These are phyloP conservation scores for Trichomycterus rosablanca DNA, from an alignment of 2,113 vertebrate species.

Conservation along the genomic window DNA sequence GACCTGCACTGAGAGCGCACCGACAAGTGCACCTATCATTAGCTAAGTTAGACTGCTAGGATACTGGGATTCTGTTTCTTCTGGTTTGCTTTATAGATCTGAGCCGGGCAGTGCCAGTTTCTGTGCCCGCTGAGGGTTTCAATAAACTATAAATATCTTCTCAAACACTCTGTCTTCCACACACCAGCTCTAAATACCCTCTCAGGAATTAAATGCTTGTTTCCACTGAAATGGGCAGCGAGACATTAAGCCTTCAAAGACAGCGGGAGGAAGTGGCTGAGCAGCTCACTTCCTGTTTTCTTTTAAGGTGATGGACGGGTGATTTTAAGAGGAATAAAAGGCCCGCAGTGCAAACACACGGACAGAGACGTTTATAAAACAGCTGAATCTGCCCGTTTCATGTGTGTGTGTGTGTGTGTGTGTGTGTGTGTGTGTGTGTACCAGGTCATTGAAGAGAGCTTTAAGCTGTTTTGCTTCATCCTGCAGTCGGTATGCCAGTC, in stretches of 20 bases:
- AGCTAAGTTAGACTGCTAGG: too few species aligned
- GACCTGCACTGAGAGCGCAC: too few species aligned
- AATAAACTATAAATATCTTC: too few species aligned
- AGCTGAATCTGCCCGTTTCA: too few species aligned
- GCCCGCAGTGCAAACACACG: background rate
- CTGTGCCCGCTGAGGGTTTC: too few species aligned
- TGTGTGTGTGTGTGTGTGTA: conserved; percentile 41
- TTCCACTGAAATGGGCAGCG: conserved; percentile 3
- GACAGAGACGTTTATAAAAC: too few species aligned
- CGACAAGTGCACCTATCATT: too few species aligned
- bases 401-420: background rate
- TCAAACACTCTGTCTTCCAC: too few species aligned
- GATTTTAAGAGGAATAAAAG: conserved; percentile 52
- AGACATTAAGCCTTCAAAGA: conserved; percentile 52
- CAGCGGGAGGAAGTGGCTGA: conserved; percentile 68
- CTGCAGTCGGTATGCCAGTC: conserved; percentile 77
- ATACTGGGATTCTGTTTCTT: too few species aligned
- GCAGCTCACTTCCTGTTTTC: conserved; percentile 69
- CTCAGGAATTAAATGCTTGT: conserved; percentile 20
- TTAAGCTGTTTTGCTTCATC: conserved; percentile 82
- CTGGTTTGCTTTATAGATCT: too few species aligned
- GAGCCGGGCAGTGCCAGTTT: too few species aligned
- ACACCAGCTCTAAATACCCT: conserved; percentile 14
- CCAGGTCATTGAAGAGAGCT: conserved; percentile 83
- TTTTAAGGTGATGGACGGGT: conserved; percentile 66